Conservation (phyloP, 1,140 invertebrate genomes). For the Meteorus sp. region DNA sequence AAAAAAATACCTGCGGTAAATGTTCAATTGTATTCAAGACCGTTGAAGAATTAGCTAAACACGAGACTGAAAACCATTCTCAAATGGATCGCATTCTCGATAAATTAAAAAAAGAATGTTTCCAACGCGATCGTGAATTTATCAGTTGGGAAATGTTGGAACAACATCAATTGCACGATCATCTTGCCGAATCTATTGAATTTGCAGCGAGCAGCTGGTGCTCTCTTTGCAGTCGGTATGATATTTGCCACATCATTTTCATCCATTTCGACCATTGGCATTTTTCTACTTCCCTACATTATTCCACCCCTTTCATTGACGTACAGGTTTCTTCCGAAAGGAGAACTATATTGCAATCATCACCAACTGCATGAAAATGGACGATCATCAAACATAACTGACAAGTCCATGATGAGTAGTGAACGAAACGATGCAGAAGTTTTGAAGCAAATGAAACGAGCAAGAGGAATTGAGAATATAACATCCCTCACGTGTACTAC, state of each 20-base stretch:
- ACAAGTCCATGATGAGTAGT: constrained; percentile 11
- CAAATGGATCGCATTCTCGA: constrained; percentile 44
- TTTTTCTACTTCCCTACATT: background rate
- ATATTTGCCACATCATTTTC: background rate
- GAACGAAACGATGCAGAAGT: constrained; percentile 22
- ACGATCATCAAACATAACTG: background rate
- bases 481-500: constrained; percentile 45
- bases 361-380: constrained; percentile 39
- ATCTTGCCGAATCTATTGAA: constrained; percentile 34
- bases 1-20: constrained; percentile 43
- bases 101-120: constrained; percentile 39
- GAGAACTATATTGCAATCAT: constrained; percentile 39
- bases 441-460: constrained; percentile 31
- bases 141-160: constrained; percentile 48
- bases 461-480: constrained; percentile 35
- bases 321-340: constrained; percentile 43
- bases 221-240: constrained; percentile 44
- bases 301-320: background rate
- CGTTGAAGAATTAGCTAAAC: constrained; percentile 43
- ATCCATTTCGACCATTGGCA: constrained; percentile 7
- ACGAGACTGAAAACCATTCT: constrained; percentile 43
- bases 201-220: constrained; percentile 43
- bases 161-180: constrained; percentile 45
- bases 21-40: constrained; percentile 39
- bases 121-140: constrained; percentile 47